Conservation (phyloP, 2,797 vertebrate species). For the Carduelis carduelis region DNA sequence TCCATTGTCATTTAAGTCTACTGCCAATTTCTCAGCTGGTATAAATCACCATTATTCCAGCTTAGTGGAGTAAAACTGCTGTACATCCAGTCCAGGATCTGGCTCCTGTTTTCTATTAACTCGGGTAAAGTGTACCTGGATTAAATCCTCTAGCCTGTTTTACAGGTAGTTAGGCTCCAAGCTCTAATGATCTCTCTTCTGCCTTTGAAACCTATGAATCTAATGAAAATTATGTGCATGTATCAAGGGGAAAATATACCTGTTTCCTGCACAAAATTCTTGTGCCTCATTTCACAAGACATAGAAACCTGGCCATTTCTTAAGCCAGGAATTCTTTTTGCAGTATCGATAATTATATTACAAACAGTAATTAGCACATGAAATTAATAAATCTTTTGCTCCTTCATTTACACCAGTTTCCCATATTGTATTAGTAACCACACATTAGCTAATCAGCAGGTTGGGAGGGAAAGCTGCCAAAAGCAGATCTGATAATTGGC, state of each 20-base stretch:
- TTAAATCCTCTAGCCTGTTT: neutral
- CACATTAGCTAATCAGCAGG: slow-evolving; percentile 42
- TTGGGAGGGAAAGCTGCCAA: slow-evolving; percentile 20
- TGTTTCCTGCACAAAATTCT: neutral
- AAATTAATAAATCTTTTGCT: slow-evolving; percentile 41
- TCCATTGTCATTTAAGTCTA: neutral
- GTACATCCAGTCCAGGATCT: neutral
- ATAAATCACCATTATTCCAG: neutral
- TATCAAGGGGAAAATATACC: neutral
- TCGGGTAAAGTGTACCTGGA: neutral
- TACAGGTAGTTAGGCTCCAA: neutral
- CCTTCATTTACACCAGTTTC: slow-evolving; percentile 15
- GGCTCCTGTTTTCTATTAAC: neutral
- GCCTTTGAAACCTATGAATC: slow-evolving; percentile 1
- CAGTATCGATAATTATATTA: slow-evolving; percentile 22
- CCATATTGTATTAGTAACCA: slow-evolving; percentile 47
- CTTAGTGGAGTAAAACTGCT: neutral
- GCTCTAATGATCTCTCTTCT: slow-evolving; percentile 10
- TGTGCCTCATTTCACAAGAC: slow-evolving; percentile 1
- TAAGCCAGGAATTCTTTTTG: slow-evolving; percentile 15
- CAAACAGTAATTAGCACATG: slow-evolving; percentile 17
- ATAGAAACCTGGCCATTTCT: neutral
- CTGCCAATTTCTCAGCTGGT: neutral
- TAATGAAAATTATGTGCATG: neutral
- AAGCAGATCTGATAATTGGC: slow-evolving; percentile 21